phyloP scores from a whole-genome alignment of 2,797 vertebrate genomes.

The Spinus pinus region DNA sequence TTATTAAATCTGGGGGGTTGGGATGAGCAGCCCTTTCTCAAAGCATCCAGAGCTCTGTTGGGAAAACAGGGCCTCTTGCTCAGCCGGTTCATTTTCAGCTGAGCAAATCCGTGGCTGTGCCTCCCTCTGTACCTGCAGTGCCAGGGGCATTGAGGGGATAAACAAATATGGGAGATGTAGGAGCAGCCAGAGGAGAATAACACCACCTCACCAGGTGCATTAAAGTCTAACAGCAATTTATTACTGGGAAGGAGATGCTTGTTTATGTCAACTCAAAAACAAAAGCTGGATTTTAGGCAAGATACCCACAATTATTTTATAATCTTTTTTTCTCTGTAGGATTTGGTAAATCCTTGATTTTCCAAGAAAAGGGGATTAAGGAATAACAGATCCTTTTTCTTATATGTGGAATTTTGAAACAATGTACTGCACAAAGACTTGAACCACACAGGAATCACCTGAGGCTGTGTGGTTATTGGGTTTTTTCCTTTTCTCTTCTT shows the following conservation, averaged over 20 bases:
- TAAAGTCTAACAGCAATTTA: background rate
- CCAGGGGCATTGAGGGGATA: background rate
- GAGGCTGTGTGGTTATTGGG: background rate
- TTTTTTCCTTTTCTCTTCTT: background rate
- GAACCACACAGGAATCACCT: background rate
- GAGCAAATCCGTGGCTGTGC: constrained; percentile 23
- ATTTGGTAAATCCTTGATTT: background rate
- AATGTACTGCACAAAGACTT: background rate
- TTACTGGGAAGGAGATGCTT: background rate
- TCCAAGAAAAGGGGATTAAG: background rate
- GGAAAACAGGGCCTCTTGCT: constrained; percentile 15
- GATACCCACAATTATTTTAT: background rate
- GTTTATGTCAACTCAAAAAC: background rate
- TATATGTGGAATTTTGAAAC: background rate
- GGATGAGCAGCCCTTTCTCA: constrained; percentile 3
- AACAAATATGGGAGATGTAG: background rate
- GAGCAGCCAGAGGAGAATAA: background rate
- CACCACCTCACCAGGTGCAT: background rate
- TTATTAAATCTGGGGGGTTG: background rate
- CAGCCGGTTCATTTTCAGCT: constrained; percentile 5
- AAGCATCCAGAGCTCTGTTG: background rate
- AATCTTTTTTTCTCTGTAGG: background rate
- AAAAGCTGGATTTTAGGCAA: background rate
- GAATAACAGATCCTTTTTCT: background rate
- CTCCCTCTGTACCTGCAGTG: constrained; percentile 59